Evolutionary conservation across 2,888 invertebrate genomes (phyloP), one percentile per base, ranked within the genome.

Genomic region (Tanaodytes sp.): DNA sequence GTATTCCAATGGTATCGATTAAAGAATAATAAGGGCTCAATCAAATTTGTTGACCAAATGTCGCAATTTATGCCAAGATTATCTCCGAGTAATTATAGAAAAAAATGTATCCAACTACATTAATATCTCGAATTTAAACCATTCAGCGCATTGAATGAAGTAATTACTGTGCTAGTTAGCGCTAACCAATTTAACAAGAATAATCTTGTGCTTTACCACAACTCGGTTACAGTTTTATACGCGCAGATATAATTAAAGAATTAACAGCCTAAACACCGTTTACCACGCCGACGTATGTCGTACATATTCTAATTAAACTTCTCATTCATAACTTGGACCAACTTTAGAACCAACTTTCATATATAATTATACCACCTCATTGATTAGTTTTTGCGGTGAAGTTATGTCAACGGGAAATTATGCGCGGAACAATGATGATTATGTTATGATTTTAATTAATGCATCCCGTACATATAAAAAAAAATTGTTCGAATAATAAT

Each of bases 211-310:
- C 39, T 19, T 30, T 5, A 39, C 19, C 39, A 27, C 40, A 30
- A 42, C 40, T 52, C 40, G 18, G 23, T 30, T 14, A 16, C 6
- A 57, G 14, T 58, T 46, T 45, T 37, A 46, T 45, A 37, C 23
- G 27, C 37, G 14, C 30, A 33, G 46, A 45, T 58, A 58, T 58
- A 15, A 58, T 58, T 58, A 39, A 58, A 48, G 19, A 58, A 58
- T 58, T 45, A 48, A 30, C 46, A 39, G 11, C 39, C 30, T 30
- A 31, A 58, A 58, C 39, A 30, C 48, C 30, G 23, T 40, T 48
- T 42, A 48, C 40, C 39, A 14, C 31, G 31, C 39, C 39, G 19
- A 39, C 48, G 23, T 30, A 23, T 59, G 48, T 20, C 23, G 6
- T 42, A 48, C 33, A 49, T 59, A 40, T 31, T 48, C 49, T 40